Base-by-base conservation (phyloP, 2,888 invertebrate species). In the Theretra japonica region DNA sequence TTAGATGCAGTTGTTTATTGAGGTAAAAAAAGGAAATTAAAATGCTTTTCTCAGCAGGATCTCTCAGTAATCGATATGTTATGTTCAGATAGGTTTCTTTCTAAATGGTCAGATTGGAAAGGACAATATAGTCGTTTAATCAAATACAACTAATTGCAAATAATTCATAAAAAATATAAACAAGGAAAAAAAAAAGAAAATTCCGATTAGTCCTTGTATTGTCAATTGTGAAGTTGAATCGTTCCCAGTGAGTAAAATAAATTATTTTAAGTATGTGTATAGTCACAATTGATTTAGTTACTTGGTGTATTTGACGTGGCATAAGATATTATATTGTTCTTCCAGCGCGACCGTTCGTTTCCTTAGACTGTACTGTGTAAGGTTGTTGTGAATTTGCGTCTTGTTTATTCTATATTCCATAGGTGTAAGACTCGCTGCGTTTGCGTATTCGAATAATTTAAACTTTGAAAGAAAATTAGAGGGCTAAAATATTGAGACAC, bases 371-470 rank as follows among this genome's bases (percentile, higher is more conserved):
- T 65, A 65, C 48, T 15, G 15, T 65, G 23, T 65, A 65, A 65
- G 21, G 23, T 48, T 65, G 65, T 65, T 65, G 65, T 65, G 48
- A 65, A 65, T 23, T 65, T 65, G 65, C 48, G 48, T 65, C 65
- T 15, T 41, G 23, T 48, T 48, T 65, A 41, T 65, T 62, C 33
- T 23, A 41, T 65, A 65, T 65, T 21, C 21, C 60, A 59, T 59
- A 53, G 41, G 41, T 65, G 41, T 65, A 65, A 21, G 23, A 65
- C 62, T 65, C 30, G 62, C 11, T 62, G 7, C 53, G 6, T 23
- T 48, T 41, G 65, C 23, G 65, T 65, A 23, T 65, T 23, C 65
- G 65, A 48, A 30, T 25, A 11, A 28, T 15, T 2, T 41, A 41
- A 41, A 41, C 41, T 41, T 41, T 11, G 41, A 11, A 41, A 41